These are phyloP conservation scores for Xiphophorus couchianus DNA, from an alignment of 2,113 vertebrate species.

Conservation along the genomic window DNA sequence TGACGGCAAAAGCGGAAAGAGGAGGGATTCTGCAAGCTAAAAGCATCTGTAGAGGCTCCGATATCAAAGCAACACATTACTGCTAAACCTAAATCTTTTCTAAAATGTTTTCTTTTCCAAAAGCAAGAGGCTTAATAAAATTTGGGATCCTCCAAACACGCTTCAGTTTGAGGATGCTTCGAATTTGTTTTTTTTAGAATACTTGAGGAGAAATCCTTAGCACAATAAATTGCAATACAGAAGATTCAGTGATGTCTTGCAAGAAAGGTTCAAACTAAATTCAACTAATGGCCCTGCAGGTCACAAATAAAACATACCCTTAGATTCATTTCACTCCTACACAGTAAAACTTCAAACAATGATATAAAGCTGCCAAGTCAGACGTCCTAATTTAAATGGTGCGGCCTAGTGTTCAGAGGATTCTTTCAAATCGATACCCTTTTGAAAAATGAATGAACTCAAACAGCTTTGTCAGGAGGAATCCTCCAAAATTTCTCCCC, in stretches of 20 bases:
- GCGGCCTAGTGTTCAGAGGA: background rate
- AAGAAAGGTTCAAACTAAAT: background rate
- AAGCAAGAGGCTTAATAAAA: background rate
- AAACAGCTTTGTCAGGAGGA: background rate
- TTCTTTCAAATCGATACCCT: background rate
- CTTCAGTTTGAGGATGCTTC: no score
- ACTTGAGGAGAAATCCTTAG: background rate
- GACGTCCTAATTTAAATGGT: background rate
- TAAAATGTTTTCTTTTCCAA: background rate
- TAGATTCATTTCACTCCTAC: background rate
- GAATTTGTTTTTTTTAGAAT: background rate
- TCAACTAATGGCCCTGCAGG: background rate
- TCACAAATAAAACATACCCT: background rate
- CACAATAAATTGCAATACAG: background rate
- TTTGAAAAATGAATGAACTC: background rate
- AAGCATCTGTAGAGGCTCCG: background rate
- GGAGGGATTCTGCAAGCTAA: background rate
- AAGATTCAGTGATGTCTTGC: background rate
- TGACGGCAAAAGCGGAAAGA: background rate
- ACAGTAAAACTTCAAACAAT: background rate
- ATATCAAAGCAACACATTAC: background rate
- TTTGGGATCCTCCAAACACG: no score
- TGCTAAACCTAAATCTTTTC: background rate
- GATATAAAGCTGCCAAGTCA: background rate
- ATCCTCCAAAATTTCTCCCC: slow-evolving; percentile 6